Evolutionary conservation across 2,888 invertebrate species (phyloP).

Genomic region (Dryobota labecula): DNA sequence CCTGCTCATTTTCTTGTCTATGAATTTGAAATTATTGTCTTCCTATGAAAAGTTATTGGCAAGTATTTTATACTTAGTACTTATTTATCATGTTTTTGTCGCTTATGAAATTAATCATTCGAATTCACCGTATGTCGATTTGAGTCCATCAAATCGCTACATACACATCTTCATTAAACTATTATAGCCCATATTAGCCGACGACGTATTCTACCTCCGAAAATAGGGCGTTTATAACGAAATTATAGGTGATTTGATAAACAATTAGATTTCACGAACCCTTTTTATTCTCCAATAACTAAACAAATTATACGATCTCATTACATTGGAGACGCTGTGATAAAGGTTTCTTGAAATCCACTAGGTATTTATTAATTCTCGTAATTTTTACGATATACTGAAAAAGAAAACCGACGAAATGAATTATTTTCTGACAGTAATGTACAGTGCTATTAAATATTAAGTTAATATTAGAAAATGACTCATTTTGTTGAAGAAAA

Average conservation of each 20-base stretch:
- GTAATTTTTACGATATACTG: conserved; percentile 57
- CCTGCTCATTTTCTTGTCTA: conserved; percentile 32
- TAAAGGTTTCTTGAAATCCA: conserved; percentile 70
- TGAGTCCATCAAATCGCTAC: conserved; percentile 34
- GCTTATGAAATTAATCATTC: conserved; percentile 29
- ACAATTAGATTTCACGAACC: conserved; percentile 66
- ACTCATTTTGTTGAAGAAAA: conserved; percentile 55
- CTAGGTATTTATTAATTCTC: conserved; percentile 66
- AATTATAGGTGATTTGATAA: conserved; percentile 63
- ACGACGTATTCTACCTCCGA: conserved; percentile 61
- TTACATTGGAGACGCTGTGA: conserved; percentile 67
- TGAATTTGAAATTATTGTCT: conserved; percentile 46
- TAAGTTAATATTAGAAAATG: conserved; percentile 58
- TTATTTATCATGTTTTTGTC: conserved; percentile 29
- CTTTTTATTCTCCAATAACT: conserved; percentile 66
- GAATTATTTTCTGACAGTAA: conserved; percentile 64
- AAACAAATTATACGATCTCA: conserved; percentile 79
- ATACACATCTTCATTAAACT: conserved; percentile 10
- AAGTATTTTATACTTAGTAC: conserved; percentile 31
- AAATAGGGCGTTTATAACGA: conserved; percentile 46
- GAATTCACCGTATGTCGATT: conserved; percentile 38
- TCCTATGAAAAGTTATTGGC: conserved; percentile 27
- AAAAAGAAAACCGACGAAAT: conserved; percentile 55
- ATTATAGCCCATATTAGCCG: conserved; percentile 44
- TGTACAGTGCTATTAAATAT: conserved; percentile 68